phyloP scores from a whole-genome alignment of 2,113 vertebrate genomes.

The Salvelinus sp. region DNA sequence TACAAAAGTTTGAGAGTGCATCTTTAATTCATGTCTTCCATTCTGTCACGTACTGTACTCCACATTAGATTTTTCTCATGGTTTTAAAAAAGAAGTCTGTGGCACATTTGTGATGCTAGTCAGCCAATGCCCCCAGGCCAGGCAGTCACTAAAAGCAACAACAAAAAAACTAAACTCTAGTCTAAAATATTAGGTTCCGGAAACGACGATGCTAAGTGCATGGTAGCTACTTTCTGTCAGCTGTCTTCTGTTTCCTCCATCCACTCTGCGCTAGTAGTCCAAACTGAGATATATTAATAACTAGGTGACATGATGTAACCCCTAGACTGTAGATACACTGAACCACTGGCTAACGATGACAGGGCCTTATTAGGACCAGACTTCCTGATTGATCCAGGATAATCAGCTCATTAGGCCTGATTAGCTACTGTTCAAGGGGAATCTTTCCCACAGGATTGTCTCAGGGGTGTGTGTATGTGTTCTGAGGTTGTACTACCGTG shows the following conservation, averaged over 20 bases:
- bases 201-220: background rate
- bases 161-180: background rate
- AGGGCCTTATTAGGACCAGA: constrained; percentile 41
- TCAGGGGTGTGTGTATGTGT: background rate
- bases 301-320: constrained; percentile 18
- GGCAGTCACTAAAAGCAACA: background rate
- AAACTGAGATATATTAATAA: constrained; percentile 20
- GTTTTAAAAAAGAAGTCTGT: background rate
- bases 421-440: constrained; percentile 31
- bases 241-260: constrained; percentile 5
- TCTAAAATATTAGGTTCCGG: constrained; percentile 8
- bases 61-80: background rate
- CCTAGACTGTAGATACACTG: constrained; percentile 12
- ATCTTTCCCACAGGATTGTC: constrained; percentile 14
- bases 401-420: constrained; percentile 63
- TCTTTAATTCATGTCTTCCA: too few relatives aligned
- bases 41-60: background rate
- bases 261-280: background rate
- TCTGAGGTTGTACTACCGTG: constrained; percentile 21
- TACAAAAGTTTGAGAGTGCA: too few relatives aligned
- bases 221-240: background rate
- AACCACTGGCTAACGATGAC: constrained; percentile 37
- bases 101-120: background rate
- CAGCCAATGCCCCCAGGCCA: background rate
- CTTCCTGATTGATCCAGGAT: constrained; percentile 59